These are phyloP conservation scores for Cyphomyrmex costatus DNA, from an alignment of 1,140 invertebrate species.

Conservation along the genomic window DNA sequence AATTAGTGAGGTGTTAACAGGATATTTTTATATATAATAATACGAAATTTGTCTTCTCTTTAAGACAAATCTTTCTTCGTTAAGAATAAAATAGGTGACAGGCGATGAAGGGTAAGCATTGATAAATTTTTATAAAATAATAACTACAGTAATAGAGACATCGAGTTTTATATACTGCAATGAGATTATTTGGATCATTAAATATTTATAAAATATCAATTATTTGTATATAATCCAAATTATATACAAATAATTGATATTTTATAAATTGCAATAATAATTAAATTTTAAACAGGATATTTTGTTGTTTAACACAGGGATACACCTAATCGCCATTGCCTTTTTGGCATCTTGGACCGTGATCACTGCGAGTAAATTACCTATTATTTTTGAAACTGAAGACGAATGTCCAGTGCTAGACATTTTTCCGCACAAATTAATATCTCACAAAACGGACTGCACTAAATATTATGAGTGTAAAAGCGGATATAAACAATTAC, in stretches of 20 bases:
- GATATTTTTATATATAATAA: slow-evolving; percentile 3
- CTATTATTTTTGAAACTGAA: background rate
- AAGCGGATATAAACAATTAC: background rate
- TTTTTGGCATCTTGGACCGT: slow-evolving; percentile 24
- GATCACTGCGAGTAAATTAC: background rate
- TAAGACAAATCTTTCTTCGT: background rate
- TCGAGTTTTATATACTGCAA: background rate
- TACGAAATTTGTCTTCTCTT: slow-evolving; percentile 1
- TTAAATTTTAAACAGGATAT: background rate
- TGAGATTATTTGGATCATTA: background rate
- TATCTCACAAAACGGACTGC: background rate
- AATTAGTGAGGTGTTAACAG: slow-evolving; percentile 10
- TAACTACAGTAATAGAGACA: background rate
- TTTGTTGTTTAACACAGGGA: slow-evolving; percentile 17
- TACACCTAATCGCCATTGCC: slow-evolving; percentile 31
- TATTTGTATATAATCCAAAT: too few relatives aligned
- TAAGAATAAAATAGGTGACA: background rate
- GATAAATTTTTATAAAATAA: background rate
- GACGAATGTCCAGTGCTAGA: background rate
- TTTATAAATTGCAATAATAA: background rate
- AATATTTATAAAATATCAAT: too few relatives aligned
- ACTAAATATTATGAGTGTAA: background rate
- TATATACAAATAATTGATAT: background rate
- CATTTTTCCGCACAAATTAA: background rate
- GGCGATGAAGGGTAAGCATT: slow-evolving; percentile 47